Percentiles rank a stretch among this genome's conserved stretches.
Evolutionary conservation across 2,888 invertebrate species (phyloP).

Genomic region (Drosophila hamatofila): DNA sequence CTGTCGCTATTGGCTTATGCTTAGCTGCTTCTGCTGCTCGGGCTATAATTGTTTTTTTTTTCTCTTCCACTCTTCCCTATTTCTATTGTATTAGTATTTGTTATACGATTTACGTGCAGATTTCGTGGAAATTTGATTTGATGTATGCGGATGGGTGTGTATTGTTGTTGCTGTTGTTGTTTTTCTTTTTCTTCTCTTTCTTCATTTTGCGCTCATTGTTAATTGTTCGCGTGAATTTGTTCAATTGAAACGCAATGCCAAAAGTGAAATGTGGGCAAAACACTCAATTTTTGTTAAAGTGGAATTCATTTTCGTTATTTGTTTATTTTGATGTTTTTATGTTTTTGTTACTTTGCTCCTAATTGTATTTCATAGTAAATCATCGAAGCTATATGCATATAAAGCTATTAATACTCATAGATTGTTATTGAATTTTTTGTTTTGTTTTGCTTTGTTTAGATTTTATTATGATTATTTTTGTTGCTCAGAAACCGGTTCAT

Average conservation of each 20-base stretch:
- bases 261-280: constrained; percentile 81
- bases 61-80: constrained; percentile 23
- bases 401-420: constrained; percentile 2
- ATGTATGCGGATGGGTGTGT: constrained; percentile 27
- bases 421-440: constrained; percentile 21
- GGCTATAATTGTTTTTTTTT: constrained; percentile 28
- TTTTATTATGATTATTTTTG: constrained; percentile 19
- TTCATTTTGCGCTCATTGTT: constrained; percentile 67
- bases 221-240: constrained; percentile 83
- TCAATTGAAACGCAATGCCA: constrained; percentile 80
- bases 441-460: background rate
- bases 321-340: constrained; percentile 12
- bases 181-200: constrained; percentile 37
- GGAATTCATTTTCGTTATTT: constrained; percentile 44
- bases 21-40: constrained; percentile 42
- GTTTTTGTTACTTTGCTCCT: constrained; percentile 25
- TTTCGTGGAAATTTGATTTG: constrained; percentile 67
- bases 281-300: constrained; percentile 66
- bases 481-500: constrained; percentile 48
- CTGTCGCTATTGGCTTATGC: constrained; percentile 15
- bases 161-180: constrained; percentile 25
- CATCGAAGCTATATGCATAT: constrained; percentile 25
- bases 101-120: constrained; percentile 58
- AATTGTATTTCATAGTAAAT: constrained; percentile 49
- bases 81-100: constrained; percentile 57